Base-by-base conservation (phyloP, 2,888 invertebrate genomes). In the Drosophila bunnanda region DNA sequence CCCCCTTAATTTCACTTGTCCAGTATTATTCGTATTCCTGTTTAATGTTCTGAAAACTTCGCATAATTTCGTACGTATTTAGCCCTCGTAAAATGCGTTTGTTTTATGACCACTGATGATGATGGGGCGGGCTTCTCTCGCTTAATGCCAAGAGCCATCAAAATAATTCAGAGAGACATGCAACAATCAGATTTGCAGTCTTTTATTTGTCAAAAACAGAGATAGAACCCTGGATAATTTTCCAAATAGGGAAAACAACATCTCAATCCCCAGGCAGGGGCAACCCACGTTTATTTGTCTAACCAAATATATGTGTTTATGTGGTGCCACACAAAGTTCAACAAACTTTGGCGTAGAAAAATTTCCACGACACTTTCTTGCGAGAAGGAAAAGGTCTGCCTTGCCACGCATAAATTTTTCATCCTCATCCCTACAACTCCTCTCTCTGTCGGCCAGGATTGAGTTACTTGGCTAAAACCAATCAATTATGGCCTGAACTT, bases 401-500 rank as follows among this genome's bases (percentile, higher is more conserved):
- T 15, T 4, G 71, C 57, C 71, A 72, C 53, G 71, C 71, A 72
- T 57, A 72, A 64, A 69, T 62, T 70, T 70, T 57, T 4, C 34
- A 30, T 34, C 32, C 67, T 46, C 66, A 58, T 43, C 9, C 50
- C 13, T 17, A 25, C 25, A 9, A 34, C 12, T 9, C 2, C 4
- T 32, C 30, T 7, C 17, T 46, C 41, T 39, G 10, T 36, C 46
- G 12, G 28, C 34, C 67, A 77, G 78, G 55, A 80, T 80, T 80
- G 73, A 65, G 61, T 22, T 69, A 65, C 46, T 32, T 69, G 66
- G 64, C 54, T 60, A 75, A 76, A 64, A 48, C 70, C 70, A 82
- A 81, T 81, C 81, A 81, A 82, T 82, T 82, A 79, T 60, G 55
- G 41, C 55, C 54, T 20, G 48, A 41, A 60, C 38, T 48, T 44